Percentiles rank a stretch among this genome's conserved stretches.
These are phyloP conservation scores for Ctenoplectra terminalis DNA, from an alignment of 1,140 invertebrate species.

Conservation along the genomic window DNA sequence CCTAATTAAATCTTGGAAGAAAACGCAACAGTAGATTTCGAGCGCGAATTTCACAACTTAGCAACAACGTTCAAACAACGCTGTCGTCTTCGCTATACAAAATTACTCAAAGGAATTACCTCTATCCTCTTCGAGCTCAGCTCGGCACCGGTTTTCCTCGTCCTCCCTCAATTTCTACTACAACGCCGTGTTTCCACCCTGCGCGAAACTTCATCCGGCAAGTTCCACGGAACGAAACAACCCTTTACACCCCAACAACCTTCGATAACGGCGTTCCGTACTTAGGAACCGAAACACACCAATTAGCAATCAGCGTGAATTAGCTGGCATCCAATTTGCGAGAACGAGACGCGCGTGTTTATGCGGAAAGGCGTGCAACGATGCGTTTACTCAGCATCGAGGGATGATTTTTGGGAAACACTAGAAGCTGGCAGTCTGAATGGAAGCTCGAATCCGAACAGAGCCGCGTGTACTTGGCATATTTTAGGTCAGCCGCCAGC, in stretches of 20 bases:
- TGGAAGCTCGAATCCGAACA: constrained; percentile 34
- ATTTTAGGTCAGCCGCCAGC: constrained; percentile 58
- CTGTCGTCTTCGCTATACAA: not conserved
- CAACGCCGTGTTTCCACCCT: not conserved
- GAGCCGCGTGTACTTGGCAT: constrained; percentile 51
- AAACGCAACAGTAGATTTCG: not conserved
- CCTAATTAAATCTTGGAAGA: not conserved
- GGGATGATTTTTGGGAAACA: not conserved
- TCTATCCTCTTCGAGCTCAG: not conserved
- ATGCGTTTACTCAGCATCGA: constrained; percentile 18
- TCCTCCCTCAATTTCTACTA: not conserved
- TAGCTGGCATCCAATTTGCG: constrained; percentile 2
- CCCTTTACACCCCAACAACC: too few relatives aligned
- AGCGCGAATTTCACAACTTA: not conserved
- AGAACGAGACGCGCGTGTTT: constrained; percentile 23
- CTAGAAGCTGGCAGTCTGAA: not conserved
- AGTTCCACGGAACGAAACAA: not conserved
- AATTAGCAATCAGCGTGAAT: constrained; percentile 41
- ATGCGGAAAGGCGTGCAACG: constrained; percentile 29
- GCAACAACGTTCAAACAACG: not conserved
- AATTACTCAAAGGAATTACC: constrained; percentile 15
- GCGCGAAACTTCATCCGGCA: not conserved
- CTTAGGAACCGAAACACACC: constrained; percentile 27
- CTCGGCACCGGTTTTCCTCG: not conserved
- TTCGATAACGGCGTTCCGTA: not conserved